Evolutionary conservation across 2,888 invertebrate genomes (phyloP).

Genomic region (Adela reaumurella): DNA sequence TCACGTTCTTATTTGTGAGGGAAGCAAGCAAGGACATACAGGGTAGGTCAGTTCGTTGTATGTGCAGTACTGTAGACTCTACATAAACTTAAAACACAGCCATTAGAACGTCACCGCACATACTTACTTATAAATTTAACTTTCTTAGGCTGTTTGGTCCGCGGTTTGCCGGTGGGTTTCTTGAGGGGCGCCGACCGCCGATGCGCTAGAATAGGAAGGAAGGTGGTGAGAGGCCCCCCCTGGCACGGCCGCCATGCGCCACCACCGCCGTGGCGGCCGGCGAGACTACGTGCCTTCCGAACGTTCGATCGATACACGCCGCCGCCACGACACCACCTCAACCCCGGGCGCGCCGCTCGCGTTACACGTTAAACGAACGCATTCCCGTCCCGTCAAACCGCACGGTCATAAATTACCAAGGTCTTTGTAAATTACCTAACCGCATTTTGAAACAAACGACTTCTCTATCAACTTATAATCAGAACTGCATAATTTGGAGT

Average conservation of each 20-base stretch:
- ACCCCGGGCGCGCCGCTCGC: neutral
- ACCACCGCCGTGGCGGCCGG: slow-evolving; percentile 20
- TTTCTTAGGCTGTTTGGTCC: slow-evolving; percentile 85
- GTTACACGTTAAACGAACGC: neutral
- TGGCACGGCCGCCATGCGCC: neutral
- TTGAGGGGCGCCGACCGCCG: slow-evolving; percentile 66
- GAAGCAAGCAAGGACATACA: too few species aligned
- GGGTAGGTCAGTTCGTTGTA: too few species aligned
- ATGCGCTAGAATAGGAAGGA: slow-evolving; percentile 29
- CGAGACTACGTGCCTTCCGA: slow-evolving; percentile 14
- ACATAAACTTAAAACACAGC: too few species aligned
- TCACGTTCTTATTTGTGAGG: too few species aligned
- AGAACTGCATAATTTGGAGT: too few species aligned
- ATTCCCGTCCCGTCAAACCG: neutral
- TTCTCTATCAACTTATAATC: too few species aligned
- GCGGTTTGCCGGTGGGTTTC: slow-evolving; percentile 76
- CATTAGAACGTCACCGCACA: too few species aligned
- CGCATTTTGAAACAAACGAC: too few species aligned
- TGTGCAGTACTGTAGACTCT: too few species aligned
- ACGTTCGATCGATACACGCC: neutral
- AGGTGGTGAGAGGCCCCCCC: slow-evolving; percentile 18
- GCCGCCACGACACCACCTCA: neutral
- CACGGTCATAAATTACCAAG: neutral
- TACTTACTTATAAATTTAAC: slow-evolving; percentile 90
- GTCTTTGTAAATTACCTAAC: too few species aligned